Conservation (phyloP, 2,113 vertebrate genomes). For the Anser brachyrhynchus region DNA sequence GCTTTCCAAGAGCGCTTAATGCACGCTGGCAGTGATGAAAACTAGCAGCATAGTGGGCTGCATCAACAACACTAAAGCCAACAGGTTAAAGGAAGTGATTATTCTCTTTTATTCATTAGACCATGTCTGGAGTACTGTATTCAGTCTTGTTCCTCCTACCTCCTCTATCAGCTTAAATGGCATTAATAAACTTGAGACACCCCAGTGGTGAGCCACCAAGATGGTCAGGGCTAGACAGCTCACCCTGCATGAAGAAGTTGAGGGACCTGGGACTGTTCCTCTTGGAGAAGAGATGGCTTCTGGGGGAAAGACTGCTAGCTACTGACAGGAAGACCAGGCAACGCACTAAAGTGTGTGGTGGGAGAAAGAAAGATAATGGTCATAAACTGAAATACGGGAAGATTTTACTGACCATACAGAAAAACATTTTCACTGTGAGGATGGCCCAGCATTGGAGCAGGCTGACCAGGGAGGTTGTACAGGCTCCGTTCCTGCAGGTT, state of each 20-base stretch:
- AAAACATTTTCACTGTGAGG: not conserved
- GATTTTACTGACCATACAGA: not conserved
- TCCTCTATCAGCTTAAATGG: not conserved
- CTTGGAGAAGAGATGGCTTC: not conserved
- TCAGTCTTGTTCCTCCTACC: not conserved
- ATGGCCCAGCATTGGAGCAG: not conserved
- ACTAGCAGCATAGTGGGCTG: not conserved
- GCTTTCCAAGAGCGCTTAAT: not conserved
- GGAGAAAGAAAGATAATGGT: fast-evolving
- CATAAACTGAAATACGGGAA: not conserved
- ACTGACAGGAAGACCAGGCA: not conserved
- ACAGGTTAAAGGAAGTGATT: not conserved
- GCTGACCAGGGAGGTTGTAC: not conserved
- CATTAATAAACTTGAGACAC: not conserved
- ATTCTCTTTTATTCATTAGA: not conserved
- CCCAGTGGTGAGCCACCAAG: not conserved
- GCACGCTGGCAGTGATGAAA: not conserved
- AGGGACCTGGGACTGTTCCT: not conserved
- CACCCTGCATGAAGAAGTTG: not conserved
- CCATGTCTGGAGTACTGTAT: not conserved
- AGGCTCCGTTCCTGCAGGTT: not conserved
- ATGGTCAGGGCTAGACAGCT: not conserved
- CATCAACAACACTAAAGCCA: not conserved
- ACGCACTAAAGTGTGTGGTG: not conserved
- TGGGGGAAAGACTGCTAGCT: no score